Conservation (phyloP, 2,113 vertebrate genomes). For the Pangasianodon hypophthalmus region DNA sequence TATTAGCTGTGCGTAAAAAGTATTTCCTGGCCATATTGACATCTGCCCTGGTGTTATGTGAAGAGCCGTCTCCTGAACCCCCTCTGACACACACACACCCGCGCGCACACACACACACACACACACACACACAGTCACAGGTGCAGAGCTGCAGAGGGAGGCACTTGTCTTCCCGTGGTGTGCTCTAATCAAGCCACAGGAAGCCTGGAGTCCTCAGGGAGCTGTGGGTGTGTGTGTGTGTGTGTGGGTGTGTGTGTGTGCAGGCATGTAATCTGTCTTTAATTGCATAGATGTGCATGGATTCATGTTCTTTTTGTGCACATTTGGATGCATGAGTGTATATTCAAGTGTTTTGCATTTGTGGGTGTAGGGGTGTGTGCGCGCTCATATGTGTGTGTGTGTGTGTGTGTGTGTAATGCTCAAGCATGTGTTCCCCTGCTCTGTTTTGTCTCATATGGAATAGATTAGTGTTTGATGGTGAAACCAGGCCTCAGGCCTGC, state of each 20-base stretch:
- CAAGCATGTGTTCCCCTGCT: constrained; percentile 36
- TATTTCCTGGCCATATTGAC: constrained; percentile 42
- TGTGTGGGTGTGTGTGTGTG: constrained; percentile 52
- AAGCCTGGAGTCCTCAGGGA: constrained; percentile 70
- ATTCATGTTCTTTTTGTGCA: constrained; percentile 36
- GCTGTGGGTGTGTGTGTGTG: constrained; percentile 49
- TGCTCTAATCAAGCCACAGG: constrained; percentile 85
- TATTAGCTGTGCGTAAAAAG: constrained; percentile 35
- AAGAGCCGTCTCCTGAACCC: constrained; percentile 19
- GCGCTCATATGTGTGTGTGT: constrained; percentile 21
- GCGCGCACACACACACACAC: not conserved
- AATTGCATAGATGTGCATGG: constrained; percentile 44
- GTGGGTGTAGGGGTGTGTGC: constrained; percentile 12
- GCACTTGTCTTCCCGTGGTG: constrained; percentile 89
- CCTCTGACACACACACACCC: constrained; percentile 14
- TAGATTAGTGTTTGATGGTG: constrained; percentile 87
- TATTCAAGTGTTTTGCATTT: constrained; percentile 24
- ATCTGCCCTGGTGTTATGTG: constrained; percentile 46
- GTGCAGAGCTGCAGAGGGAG: constrained; percentile 74
- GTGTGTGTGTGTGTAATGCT: constrained; percentile 19
- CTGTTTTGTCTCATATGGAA: constrained; percentile 82
- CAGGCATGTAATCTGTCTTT: constrained; percentile 37
- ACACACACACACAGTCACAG: constrained; percentile 75
- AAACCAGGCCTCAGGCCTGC: constrained; percentile 77
- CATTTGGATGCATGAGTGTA: constrained; percentile 20